phyloP scores from a whole-genome alignment of 2,113 vertebrate genomes.

The Ploceus nigricollis region DNA sequence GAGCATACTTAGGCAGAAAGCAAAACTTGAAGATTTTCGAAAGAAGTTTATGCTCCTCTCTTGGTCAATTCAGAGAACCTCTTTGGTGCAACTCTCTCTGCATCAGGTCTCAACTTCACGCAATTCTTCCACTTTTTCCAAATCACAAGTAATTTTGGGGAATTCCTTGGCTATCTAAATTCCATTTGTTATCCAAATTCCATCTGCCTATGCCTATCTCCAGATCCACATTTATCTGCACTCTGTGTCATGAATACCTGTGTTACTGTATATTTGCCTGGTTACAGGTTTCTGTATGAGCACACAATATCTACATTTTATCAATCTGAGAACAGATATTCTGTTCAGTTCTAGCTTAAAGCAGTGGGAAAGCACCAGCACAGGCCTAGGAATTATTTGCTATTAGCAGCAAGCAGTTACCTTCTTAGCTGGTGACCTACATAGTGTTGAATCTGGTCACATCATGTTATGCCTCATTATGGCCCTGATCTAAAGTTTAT shows the following conservation, averaged over 20 bases:
- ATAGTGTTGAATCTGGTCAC: neutral
- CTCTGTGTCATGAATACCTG: accelerated
- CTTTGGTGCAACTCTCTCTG: neutral
- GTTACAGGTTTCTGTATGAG: neutral
- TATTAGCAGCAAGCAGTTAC: neutral
- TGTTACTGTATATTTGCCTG: neutral
- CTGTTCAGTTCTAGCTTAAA: neutral
- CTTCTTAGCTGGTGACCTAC: neutral
- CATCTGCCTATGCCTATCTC: neutral
- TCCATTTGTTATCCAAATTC: neutral
- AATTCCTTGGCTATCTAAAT: neutral
- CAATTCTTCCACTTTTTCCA: neutral
- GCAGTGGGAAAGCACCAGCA: neutral
- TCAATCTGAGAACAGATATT: neutral
- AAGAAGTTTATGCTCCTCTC: neutral
- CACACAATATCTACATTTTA: neutral
- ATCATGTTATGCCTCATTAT: constrained; percentile 44
- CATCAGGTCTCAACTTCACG: neutral
- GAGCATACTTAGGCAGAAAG: neutral
- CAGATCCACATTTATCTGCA: neutral
- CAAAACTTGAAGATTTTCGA: neutral
- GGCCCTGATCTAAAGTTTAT: constrained; percentile 34
- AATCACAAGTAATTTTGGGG: neutral
- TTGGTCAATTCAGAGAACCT: neutral
- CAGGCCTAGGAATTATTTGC: neutral